These are phyloP conservation scores for Sepiola atlantica DNA, from an alignment of 2,888 invertebrate genomes.

Conservation along the genomic window DNA sequence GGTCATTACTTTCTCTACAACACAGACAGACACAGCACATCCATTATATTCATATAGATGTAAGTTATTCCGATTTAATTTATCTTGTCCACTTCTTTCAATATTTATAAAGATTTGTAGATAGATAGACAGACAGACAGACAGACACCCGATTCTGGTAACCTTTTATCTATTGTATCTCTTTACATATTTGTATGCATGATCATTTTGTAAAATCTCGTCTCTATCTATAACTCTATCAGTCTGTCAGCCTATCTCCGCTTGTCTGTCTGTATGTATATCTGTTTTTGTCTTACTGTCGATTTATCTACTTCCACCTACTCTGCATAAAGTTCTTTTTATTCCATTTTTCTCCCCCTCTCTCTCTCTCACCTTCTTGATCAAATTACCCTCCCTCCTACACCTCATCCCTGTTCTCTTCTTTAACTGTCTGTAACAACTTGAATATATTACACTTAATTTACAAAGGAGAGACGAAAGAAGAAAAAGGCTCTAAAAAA, in stretches of 20 bases:
- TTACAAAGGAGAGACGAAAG: not conserved
- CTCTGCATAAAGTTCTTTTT: not conserved
- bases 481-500: not conserved
- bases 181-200: not conserved
- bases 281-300: not conserved
- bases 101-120: not conserved
- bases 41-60: too few species aligned
- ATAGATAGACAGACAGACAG: not conserved
- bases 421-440: not conserved
- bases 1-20: too few species aligned
- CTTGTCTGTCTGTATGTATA: too few species aligned
- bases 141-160: not conserved
- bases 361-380: not conserved
- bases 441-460: constrained; percentile 32
- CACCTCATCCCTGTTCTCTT: not conserved
- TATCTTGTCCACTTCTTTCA: not conserved
- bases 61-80: not conserved
- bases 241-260: not conserved
- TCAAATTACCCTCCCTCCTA: not conserved
- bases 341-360: too few species aligned
- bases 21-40: too few species aligned
- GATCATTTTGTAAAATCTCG: not conserved
- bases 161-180: not conserved
- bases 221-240: not conserved
- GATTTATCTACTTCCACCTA: not conserved